These are phyloP conservation scores for Pseudopipra pipra DNA, from an alignment of 2,113 vertebrate genomes.

Conservation along the genomic window DNA sequence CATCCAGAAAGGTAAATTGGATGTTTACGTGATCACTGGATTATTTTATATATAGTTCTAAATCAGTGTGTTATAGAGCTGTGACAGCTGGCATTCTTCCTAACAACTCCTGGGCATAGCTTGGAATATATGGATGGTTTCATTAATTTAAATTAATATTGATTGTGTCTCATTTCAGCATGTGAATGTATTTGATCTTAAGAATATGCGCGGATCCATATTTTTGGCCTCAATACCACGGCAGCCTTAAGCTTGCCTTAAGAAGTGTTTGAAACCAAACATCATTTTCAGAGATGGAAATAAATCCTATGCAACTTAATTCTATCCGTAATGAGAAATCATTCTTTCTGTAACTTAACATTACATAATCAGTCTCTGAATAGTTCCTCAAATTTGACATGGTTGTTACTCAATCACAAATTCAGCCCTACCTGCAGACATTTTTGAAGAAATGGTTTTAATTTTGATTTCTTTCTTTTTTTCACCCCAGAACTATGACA, in stretches of 20 bases:
- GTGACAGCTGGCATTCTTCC: background rate
- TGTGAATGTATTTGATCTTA: background rate
- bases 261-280: background rate
- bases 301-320: background rate
- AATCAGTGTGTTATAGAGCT: background rate
- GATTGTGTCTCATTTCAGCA: background rate
- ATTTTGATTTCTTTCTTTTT: background rate
- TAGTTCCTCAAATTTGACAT: background rate
- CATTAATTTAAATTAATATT: background rate
- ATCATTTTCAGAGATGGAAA: background rate
- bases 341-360: background rate
- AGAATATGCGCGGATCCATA: background rate
- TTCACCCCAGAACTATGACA: background rate
- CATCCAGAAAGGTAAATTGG: background rate
- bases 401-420: background rate
- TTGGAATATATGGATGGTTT: background rate
- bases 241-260: background rate
- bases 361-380: background rate
- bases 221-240: background rate
- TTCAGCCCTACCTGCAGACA: background rate
- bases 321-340: background rate
- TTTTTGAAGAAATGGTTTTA: background rate
- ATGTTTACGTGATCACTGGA: background rate
- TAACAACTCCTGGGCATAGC: background rate
- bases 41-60: background rate